phyloP scores from a whole-genome alignment of 1,140 invertebrate genomes.

The Anastrepha obliqua region DNA sequence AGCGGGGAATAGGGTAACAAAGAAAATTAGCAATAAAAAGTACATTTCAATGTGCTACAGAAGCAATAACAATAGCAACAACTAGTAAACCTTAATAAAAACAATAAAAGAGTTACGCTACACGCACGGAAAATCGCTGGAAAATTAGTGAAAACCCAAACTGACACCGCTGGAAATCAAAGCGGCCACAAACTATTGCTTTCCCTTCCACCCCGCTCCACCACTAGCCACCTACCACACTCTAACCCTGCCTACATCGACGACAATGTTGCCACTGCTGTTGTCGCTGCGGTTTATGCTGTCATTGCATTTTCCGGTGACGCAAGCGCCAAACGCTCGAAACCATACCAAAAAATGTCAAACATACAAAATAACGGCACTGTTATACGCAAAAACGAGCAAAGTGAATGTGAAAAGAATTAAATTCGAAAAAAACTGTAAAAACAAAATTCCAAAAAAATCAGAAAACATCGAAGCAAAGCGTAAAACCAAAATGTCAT shows the following conservation, averaged over 20 bases:
- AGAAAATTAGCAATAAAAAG: not conserved
- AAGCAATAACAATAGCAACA: not conserved
- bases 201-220: not conserved
- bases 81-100: not conserved
- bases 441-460: not conserved
- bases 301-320: slow-evolving; percentile 46
- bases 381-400: not conserved
- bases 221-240: not conserved
- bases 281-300: slow-evolving; percentile 51
- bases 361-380: not conserved
- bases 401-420: not conserved
- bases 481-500: slow-evolving; percentile 37
- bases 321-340: slow-evolving; percentile 1
- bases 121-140: slow-evolving; percentile 3
- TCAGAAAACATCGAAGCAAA: not conserved
- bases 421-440: not conserved
- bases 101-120: not conserved
- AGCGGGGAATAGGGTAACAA: not conserved
- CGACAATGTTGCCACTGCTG: slow-evolving; percentile 12
- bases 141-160: slow-evolving; percentile 23
- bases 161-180: slow-evolving; percentile 26
- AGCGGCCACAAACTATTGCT: not conserved
- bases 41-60: not conserved
- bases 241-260: not conserved
- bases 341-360: not conserved